Conservation (phyloP, 2,888 invertebrate genomes). For the Eupithecia subfuscata region DNA sequence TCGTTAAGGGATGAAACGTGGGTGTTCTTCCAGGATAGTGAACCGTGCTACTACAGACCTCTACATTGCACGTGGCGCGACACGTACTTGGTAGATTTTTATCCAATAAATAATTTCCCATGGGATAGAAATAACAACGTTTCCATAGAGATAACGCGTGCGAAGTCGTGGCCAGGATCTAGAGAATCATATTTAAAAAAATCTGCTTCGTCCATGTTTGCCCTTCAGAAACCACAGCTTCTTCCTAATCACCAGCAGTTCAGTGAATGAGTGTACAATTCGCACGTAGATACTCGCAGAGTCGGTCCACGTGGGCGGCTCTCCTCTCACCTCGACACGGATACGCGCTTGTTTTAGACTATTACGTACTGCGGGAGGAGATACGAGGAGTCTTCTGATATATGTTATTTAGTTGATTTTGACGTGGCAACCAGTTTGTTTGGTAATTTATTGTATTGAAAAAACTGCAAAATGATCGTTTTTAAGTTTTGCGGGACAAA, state of each 20-base stretch:
- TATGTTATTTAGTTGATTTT: background rate
- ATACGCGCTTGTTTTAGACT: conserved; percentile 52
- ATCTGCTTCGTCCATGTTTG: background rate
- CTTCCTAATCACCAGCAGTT: background rate
- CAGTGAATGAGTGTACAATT: background rate
- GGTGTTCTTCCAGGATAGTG: too few relatives aligned
- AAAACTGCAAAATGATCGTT: background rate
- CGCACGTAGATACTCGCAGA: background rate
- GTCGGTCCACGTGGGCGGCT: conserved; percentile 16
- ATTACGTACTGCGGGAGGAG: conserved; percentile 44
- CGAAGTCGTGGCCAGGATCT: too few relatives aligned
- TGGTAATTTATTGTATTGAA: too few relatives aligned
- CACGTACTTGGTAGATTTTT: background rate
- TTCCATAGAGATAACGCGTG: background rate
- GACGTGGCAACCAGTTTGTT: background rate
- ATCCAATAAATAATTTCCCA: background rate
- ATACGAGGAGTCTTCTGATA: background rate
- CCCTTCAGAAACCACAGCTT: background rate
- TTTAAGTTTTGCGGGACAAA: background rate
- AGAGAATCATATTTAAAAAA: background rate
- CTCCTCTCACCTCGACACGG: conserved; percentile 57
- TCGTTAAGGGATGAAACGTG: too few relatives aligned
- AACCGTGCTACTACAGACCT: too few relatives aligned
- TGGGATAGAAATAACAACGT: background rate
- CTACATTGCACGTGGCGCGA: too few relatives aligned